These are phyloP conservation scores for Saiga tatarica DNA, from an alignment of 2,113 vertebrate species.

Conservation along the genomic window DNA sequence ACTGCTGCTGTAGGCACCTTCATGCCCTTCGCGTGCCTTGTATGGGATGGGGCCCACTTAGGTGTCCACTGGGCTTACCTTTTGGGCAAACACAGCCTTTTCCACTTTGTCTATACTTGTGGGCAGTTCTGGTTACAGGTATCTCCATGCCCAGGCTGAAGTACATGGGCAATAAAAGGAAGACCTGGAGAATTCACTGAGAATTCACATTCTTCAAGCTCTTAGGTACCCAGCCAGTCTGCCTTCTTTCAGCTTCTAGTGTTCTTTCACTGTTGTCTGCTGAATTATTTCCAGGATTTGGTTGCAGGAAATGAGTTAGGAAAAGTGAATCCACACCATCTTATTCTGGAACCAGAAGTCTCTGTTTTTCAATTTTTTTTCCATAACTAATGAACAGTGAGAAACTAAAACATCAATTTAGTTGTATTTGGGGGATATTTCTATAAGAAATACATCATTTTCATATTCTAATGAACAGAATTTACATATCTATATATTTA, in stretches of 20 bases:
- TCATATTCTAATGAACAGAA: not conserved
- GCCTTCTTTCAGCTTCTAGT: not conserved
- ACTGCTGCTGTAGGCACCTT: no score
- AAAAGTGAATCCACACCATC: not conserved
- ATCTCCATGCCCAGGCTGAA: not conserved
- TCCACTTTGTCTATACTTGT: not conserved
- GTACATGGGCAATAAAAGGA: not conserved
- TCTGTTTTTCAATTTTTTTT: not conserved
- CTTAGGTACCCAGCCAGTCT: not conserved
- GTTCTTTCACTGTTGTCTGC: not conserved
- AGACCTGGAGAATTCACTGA: not conserved
- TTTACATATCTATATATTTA: not conserved
- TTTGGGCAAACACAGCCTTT: not conserved
- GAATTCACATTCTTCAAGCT: not conserved
- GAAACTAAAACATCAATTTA: not conserved
- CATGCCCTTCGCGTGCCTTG: rapidly evolving
- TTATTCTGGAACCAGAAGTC: not conserved
- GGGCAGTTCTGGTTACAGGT: not conserved
- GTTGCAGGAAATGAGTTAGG: not conserved
- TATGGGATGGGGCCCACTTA: not conserved
- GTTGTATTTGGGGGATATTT: not conserved
- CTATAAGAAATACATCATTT: not conserved
- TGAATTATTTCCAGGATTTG: not conserved
- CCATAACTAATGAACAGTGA: not conserved
- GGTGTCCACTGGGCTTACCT: not conserved